Evolutionary conservation across 2,113 vertebrate species (phyloP).

Genomic region (Microcebus lehilahytsara): DNA sequence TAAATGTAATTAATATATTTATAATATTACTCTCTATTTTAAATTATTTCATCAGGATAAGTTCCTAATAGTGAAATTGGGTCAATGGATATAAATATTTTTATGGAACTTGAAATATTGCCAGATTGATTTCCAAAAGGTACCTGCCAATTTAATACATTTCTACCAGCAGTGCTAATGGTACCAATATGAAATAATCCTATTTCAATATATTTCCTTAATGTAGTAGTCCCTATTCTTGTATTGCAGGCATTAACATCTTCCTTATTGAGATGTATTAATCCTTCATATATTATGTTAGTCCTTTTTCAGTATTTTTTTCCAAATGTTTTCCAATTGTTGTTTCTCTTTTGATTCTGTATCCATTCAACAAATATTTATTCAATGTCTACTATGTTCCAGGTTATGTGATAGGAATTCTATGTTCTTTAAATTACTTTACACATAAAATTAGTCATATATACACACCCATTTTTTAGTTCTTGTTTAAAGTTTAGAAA

Average conservation of each 20-base stretch:
- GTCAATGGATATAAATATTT: too few species aligned
- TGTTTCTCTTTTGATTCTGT: neutral
- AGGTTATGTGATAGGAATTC: neutral
- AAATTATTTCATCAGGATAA: too few species aligned
- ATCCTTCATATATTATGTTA: neutral
- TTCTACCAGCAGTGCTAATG: neutral
- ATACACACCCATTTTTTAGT: neutral
- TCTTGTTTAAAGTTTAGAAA: conserved; percentile 23
- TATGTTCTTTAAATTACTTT: neutral
- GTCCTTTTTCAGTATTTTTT: neutral
- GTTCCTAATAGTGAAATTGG: too few species aligned
- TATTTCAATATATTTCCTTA: neutral
- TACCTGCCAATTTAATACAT: neutral
- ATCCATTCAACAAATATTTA: neutral
- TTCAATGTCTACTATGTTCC: neutral
- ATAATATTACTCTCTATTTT: too few species aligned
- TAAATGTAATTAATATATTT: too few species aligned
- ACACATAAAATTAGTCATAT: neutral
- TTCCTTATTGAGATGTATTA: neutral
- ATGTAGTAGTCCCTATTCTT: neutral
- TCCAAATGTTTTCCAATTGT: neutral
- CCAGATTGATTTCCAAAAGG: neutral
- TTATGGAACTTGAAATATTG: neutral
- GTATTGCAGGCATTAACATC: neutral
- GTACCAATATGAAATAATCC: neutral